These are phyloP conservation scores for Diarsia mendica DNA, from an alignment of 2,888 invertebrate genomes.

Conservation along the genomic window DNA sequence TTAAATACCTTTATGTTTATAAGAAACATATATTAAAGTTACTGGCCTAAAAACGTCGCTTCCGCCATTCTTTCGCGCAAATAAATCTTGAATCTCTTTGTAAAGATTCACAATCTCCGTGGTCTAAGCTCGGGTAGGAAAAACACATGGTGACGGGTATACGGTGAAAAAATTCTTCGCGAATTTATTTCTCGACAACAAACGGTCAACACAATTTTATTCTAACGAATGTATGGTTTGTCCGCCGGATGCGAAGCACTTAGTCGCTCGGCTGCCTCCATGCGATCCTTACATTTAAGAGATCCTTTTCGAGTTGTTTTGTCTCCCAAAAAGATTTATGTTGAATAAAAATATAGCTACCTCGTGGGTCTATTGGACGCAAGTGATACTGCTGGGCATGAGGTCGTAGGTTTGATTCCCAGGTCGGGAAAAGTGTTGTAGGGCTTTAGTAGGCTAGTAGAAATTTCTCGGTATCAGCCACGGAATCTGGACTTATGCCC, in stretches of 20 bases:
- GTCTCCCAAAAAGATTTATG: conserved; percentile 64
- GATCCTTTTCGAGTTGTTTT: conserved; percentile 62
- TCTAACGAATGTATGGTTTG: conserved; percentile 63
- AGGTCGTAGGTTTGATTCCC: too few relatives aligned
- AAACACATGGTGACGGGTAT: conserved; percentile 44
- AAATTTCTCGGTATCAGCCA: too few relatives aligned
- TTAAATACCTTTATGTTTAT: conserved; percentile 31
- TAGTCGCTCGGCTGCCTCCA: conserved; percentile 56
- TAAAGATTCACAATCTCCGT: conserved; percentile 50
- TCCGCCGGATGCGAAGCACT: conserved; percentile 66
- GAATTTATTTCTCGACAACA: conserved; percentile 61
- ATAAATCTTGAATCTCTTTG: conserved; percentile 54
- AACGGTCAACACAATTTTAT: conserved; percentile 63
- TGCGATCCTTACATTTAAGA: conserved; percentile 65
- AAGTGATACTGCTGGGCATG: too few relatives aligned
- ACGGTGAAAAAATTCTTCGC: conserved; percentile 40
- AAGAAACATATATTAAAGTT: conserved; percentile 40
- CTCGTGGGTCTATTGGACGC: too few relatives aligned
- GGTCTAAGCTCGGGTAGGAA: conserved; percentile 30
- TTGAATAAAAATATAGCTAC: conserved; percentile 43
- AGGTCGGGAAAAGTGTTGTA: too few relatives aligned
- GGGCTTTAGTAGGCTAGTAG: too few relatives aligned
- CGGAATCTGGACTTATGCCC: too few relatives aligned
- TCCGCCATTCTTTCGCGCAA: conserved; percentile 19
- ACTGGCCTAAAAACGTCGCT: conserved; percentile 26